Evolutionary conservation across 1,140 invertebrate species (phyloP).

Genomic region (Oedothorax gibbosus): DNA sequence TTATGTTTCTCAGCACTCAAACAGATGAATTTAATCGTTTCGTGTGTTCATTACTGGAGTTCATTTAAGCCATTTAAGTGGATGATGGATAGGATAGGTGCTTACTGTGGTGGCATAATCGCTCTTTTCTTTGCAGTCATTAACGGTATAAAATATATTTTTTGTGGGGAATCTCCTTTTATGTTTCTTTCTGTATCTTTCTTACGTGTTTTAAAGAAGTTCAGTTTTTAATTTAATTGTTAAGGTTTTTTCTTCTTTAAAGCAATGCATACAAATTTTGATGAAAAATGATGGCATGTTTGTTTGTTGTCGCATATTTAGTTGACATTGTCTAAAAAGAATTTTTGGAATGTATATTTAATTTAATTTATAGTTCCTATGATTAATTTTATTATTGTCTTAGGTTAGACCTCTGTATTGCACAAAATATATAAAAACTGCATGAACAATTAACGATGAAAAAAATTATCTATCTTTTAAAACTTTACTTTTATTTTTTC

Average conservation of each 20-base stretch:
- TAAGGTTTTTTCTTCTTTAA: neutral
- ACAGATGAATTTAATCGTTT: constrained; percentile 44
- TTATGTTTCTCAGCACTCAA: constrained; percentile 14
- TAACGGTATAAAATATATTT: constrained; percentile 16
- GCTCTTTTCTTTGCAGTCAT: constrained; percentile 14
- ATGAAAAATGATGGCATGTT: constrained; percentile 36
- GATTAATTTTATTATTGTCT: too few species aligned
- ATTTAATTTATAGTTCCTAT: too few species aligned
- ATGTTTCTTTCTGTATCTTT: constrained; percentile 24
- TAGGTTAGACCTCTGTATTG: too few species aligned
- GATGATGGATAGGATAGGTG: constrained; percentile 21
- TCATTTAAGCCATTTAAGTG: constrained; percentile 41
- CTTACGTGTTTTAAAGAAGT: constrained; percentile 24
- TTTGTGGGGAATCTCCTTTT: neutral
- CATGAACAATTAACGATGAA: too few species aligned
- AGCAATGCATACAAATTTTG: constrained; percentile 9
- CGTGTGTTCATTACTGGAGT: constrained; percentile 17
- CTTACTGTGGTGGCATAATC: neutral
- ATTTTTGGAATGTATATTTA: too few species aligned
- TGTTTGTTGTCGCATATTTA: constrained; percentile 18
- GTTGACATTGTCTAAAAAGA: neutral
- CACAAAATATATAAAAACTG: too few species aligned
- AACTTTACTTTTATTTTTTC: too few species aligned
- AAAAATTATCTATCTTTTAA: too few species aligned
- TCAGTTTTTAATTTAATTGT: neutral